phyloP scores from a whole-genome alignment of 2,888 invertebrate genomes.

The Eilema sororculum region DNA sequence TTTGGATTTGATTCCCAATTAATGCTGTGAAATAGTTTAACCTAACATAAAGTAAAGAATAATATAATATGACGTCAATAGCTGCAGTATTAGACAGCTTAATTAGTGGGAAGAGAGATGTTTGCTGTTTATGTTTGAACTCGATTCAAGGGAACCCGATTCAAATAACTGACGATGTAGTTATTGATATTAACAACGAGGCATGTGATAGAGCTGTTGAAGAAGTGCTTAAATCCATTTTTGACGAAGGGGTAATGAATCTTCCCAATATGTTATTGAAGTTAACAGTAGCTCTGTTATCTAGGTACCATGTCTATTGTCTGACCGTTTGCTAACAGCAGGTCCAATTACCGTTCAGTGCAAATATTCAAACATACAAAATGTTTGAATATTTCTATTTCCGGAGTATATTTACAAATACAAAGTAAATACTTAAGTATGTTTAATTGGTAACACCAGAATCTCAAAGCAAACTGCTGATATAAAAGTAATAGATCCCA shows the following conservation, averaged over 20 bases:
- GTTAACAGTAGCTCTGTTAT: not conserved
- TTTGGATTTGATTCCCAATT: not conserved
- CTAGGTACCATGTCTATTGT: not conserved
- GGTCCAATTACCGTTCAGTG: too few relatives aligned
- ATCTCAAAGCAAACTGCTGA: too few relatives aligned
- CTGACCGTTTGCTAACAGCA: not conserved
- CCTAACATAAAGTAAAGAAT: not conserved
- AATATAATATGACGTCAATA: constrained; percentile 49
- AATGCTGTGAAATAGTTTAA: too few relatives aligned
- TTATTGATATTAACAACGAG: constrained; percentile 50
- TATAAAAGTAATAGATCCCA: too few relatives aligned
- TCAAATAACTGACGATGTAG: constrained; percentile 62
- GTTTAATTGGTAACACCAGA: too few relatives aligned
- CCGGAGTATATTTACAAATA: too few relatives aligned
- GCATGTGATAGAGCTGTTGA: constrained; percentile 55
- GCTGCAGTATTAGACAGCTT: constrained; percentile 58
- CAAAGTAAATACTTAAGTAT: too few relatives aligned
- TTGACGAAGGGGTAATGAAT: constrained; percentile 63
- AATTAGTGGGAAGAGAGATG: constrained; percentile 59
- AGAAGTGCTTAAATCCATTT: constrained; percentile 61
- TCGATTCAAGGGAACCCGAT: constrained; percentile 50
- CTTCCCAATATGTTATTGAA: not conserved
- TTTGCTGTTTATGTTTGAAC: constrained; percentile 71
- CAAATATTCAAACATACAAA: too few relatives aligned
- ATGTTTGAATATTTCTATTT: too few relatives aligned